These are phyloP conservation scores for Drosophila kurseongensis DNA, from an alignment of 1,140 invertebrate genomes.

Conservation along the genomic window DNA sequence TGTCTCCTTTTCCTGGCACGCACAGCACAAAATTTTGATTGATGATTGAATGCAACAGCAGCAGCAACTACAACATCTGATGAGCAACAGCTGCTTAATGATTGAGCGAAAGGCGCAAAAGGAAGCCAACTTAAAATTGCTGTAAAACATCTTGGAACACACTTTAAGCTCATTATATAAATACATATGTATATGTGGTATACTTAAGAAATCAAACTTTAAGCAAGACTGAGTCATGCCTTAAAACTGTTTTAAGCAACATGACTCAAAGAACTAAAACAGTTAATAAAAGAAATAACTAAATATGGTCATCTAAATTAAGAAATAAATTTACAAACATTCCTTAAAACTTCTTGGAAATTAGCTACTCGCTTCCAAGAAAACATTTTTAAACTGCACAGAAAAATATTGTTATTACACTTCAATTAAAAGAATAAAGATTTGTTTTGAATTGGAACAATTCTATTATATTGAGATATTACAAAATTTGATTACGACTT, in stretches of 20 bases:
- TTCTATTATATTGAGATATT: too few species aligned
- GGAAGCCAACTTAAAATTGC: slow-evolving; percentile 47
- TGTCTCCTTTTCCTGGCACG: slow-evolving; percentile 51
- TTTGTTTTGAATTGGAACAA: too few species aligned
- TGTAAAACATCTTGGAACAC: slow-evolving; percentile 23
- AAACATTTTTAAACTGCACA: too few species aligned
- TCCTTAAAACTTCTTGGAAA: too few species aligned
- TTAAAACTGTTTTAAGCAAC: not conserved
- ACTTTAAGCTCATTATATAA: slow-evolving; percentile 20
- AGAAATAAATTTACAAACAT: too few species aligned
- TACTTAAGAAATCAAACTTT: slow-evolving; percentile 7
- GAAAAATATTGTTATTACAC: too few species aligned
- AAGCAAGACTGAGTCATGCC: slow-evolving; percentile 6
- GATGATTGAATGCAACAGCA: slow-evolving; percentile 74
- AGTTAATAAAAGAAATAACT: not conserved
- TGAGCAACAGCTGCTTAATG: slow-evolving; percentile 81
- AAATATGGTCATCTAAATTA: not conserved
- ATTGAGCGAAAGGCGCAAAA: slow-evolving; percentile 61
- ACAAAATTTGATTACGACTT: too few species aligned
- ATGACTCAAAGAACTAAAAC: slow-evolving; percentile 2
- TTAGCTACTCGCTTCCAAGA: too few species aligned
- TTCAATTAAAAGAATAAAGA: too few species aligned
- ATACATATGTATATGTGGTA: not conserved
- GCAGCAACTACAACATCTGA: slow-evolving; percentile 50
- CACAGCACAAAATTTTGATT: slow-evolving; percentile 80